A percentile compares a stretch with the other conserved stretches of the same genome.
Evolutionary conservation across 2,888 invertebrate genomes (phyloP).

Genomic region (Nephrotoma appendiculata): DNA sequence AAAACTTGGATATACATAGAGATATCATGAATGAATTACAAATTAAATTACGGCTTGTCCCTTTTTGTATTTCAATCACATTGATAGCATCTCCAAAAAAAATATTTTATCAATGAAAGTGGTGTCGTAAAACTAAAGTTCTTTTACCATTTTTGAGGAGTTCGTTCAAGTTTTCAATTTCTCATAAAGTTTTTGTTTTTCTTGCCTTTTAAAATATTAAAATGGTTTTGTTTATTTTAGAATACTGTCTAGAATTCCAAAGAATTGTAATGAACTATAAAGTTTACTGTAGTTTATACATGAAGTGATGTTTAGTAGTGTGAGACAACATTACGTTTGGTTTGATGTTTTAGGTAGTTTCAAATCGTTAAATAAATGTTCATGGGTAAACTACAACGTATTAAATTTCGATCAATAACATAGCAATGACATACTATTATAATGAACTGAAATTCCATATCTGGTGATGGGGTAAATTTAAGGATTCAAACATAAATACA

Average conservation of each 20-base stretch:
- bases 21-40: not conserved
- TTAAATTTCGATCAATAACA: not conserved
- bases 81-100: not conserved
- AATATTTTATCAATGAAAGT: not conserved
- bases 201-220: not conserved
- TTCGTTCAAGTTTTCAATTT: not conserved
- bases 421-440: not conserved
- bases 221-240: not conserved
- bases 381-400: not conserved
- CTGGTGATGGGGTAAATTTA: not conserved
- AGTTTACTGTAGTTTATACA: too few relatives aligned
- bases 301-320: too few relatives aligned
- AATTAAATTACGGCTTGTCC: not conserved
- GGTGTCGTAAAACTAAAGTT: not conserved
- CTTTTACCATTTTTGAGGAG: not conserved
- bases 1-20: not conserved
- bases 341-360: not conserved
- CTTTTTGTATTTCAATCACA: not conserved
- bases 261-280: not conserved
- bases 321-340: not conserved
- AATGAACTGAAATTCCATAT: not conserved
- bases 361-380: not conserved
- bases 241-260: not conserved
- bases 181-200: not conserved
- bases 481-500: too few relatives aligned